These are phyloP conservation scores for Eumeta japonica DNA, from an alignment of 1,140 invertebrate species.

Conservation along the genomic window DNA sequence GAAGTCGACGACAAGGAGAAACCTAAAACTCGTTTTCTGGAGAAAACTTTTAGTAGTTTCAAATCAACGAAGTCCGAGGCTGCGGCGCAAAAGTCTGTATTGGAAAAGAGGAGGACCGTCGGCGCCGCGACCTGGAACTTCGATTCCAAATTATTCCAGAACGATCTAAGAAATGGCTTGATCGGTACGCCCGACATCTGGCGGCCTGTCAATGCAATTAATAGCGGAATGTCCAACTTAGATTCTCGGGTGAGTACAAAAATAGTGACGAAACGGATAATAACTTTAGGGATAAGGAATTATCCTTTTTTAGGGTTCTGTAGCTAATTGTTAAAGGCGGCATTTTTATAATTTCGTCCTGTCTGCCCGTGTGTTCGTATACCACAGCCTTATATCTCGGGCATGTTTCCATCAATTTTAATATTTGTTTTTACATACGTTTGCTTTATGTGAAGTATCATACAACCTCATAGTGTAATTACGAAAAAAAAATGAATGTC, in stretches of 20 bases:
- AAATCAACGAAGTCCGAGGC: conserved; percentile 42
- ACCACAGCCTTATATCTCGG: too few relatives aligned
- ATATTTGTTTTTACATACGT: too few relatives aligned
- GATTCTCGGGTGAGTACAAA: conserved; percentile 59
- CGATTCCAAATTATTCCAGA: conserved; percentile 67
- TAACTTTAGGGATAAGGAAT: too few relatives aligned
- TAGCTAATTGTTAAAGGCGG: too few relatives aligned
- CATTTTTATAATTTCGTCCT: too few relatives aligned
- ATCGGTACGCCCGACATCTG: conserved; percentile 74
- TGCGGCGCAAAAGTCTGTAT: conserved; percentile 45
- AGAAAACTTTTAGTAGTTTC: conserved; percentile 46
- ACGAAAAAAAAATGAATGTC: too few relatives aligned
- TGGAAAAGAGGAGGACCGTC: conserved; percentile 64
- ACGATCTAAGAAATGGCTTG: conserved; percentile 61
- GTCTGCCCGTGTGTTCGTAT: too few relatives aligned
- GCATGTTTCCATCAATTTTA: too few relatives aligned
- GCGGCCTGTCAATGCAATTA: conserved; percentile 70
- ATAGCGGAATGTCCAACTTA: conserved; percentile 62
- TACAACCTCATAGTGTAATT: too few relatives aligned
- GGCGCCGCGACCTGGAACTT: conserved; percentile 72
- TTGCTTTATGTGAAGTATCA: too few relatives aligned
- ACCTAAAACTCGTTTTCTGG: conserved; percentile 29
- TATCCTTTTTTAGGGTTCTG: too few relatives aligned
- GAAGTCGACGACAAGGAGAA: conserved; percentile 47
- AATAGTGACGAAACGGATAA: too few relatives aligned